These are phyloP conservation scores for Hybos culiciformis DNA, from an alignment of 2,888 invertebrate genomes.

Conservation along the genomic window DNA sequence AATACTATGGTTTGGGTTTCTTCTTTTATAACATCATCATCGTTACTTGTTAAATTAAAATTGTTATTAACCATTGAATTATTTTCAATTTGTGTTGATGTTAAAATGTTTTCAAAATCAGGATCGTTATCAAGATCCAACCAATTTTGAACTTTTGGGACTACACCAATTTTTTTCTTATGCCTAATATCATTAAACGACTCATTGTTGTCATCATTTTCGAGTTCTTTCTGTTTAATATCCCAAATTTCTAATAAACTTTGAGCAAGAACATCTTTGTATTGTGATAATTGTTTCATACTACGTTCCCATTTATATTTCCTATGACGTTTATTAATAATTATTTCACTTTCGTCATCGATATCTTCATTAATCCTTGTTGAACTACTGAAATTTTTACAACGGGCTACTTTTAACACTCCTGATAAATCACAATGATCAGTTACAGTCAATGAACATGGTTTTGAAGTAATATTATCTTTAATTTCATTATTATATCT, in stretches of 20 bases:
- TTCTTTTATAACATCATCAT: no score
- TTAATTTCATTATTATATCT: slow-evolving; percentile 5
- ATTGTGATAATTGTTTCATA: slow-evolving; percentile 15
- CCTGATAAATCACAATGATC: slow-evolving; percentile 10
- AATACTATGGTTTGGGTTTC: no score
- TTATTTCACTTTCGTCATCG: neutral
- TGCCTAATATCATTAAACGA: neutral
- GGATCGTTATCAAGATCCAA: no score
- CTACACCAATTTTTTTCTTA: neutral
- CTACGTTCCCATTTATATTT: slow-evolving; percentile 22
- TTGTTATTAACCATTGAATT: no score
- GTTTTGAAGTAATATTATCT: neutral
- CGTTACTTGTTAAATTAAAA: no score
- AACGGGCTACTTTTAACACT: slow-evolving; percentile 20
- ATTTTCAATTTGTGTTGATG: no score
- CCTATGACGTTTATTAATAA: neutral
- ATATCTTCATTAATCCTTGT: neutral
- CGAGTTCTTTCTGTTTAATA: slow-evolving; percentile 17
- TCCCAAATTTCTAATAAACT: slow-evolving; percentile 23
- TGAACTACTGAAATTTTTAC: slow-evolving; percentile 12
- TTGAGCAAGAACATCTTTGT: slow-evolving; percentile 21
- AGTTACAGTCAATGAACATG: slow-evolving; percentile 5
- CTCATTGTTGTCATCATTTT: slow-evolving; percentile 6
- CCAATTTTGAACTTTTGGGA: slow-evolving; percentile 1
- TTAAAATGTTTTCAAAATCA: no score